Evolutionary conservation across 2,797 vertebrate genomes (phyloP).

Genomic region (Crocodylus rhombifer): DNA sequence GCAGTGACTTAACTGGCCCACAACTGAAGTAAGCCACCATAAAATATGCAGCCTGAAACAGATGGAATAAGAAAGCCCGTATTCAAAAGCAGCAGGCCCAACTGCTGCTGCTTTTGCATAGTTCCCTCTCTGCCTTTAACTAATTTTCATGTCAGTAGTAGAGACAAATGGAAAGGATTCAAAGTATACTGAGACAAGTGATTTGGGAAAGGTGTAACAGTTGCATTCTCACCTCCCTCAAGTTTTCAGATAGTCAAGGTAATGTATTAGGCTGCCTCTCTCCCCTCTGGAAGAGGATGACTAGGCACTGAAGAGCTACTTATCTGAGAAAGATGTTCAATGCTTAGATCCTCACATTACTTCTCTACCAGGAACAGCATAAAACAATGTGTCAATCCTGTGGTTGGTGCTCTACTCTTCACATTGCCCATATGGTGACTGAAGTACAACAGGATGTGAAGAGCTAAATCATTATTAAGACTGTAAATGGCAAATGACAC

Average conservation of each 20-base stretch:
- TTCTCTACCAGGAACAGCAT: rapidly evolving
- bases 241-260: neutral
- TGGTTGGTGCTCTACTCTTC: neutral
- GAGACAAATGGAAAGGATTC: neutral
- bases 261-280: neutral
- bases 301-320: neutral
- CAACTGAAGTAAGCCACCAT: neutral
- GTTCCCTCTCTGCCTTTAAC: neutral
- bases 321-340: neutral
- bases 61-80: neutral
- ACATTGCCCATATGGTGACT: rapidly evolving
- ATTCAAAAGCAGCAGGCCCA: neutral
- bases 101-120: neutral
- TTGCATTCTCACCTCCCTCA: neutral
- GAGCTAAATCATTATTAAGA: no score
- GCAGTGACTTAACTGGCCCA: neutral
- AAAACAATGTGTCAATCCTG: rapidly evolving
- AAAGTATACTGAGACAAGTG: neutral
- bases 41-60: neutral
- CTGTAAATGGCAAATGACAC: neutral
- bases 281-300: neutral
- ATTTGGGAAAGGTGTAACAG: neutral
- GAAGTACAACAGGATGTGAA: neutral
- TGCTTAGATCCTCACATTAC: neutral
- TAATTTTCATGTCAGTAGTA: neutral